Evolutionary conservation across 2,113 vertebrate genomes (phyloP), one percentile per base, ranked within the genome.

Genomic region (Lophochroa leadbeateri): DNA sequence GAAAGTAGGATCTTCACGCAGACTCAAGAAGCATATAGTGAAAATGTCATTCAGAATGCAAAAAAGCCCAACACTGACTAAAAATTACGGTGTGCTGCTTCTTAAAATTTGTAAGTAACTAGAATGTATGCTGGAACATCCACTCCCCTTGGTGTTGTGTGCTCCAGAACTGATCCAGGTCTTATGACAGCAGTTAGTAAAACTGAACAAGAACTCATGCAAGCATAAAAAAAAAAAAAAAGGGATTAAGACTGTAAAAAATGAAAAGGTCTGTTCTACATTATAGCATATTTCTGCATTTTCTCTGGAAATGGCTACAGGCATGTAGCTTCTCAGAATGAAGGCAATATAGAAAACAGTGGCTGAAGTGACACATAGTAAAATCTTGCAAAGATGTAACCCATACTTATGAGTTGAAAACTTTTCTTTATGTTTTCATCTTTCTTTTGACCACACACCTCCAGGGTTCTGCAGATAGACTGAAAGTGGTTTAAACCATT

Each of bases 391-490:
- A 60, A 91, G 12, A 33, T 9, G 5, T 69, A 68, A 27, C 5
- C 35, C 28, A 24, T 69, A 39, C 5, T 76, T 2, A 4, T 21
- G 53, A 74, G 18, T 10, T 49, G 11, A 55, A 53, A 82, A 60
- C 5, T 21, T 41, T 23, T 64, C 8, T 29, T 1, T 21, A 3
- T 15, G 23, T 23, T 8, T 5, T 31, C 17, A 7, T 14, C 12
- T 24, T 24, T 17, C 10, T 82, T 77, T 88, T 65, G 31, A 43
- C 64, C 13, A 19, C 1, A 0, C 1, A 53, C 1, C 1, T 47
- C 37, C 23, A 33, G 15, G 5, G 4, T 74, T 90, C 64, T 89
- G 20, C 19, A 60, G n/a, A 21, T 21, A 52, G 20, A 28, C 44
- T 61, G 57, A 61, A 93, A 93, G 65, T 55, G 29, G 12, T 91